Conservation (phyloP, 1,140 invertebrate species). For the Aphis craccivora region DNA sequence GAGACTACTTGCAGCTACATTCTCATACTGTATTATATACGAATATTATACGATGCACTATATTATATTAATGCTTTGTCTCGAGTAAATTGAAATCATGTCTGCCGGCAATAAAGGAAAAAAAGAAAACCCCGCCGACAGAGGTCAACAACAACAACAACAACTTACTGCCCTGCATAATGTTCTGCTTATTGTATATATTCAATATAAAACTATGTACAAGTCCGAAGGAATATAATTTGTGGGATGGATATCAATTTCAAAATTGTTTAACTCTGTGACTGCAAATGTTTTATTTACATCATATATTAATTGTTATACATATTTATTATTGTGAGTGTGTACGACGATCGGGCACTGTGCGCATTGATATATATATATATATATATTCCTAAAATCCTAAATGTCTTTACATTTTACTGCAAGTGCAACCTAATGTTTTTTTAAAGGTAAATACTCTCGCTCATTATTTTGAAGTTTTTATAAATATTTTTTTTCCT, state of each 20-base stretch:
- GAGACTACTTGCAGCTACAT: not conserved
- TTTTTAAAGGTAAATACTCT: not conserved
- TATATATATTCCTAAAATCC: too few species aligned
- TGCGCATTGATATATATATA: too few species aligned
- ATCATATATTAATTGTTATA: not conserved
- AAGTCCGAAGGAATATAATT: not conserved
- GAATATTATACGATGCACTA: not conserved
- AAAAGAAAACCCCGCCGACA: not conserved
- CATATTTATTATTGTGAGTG: not conserved
- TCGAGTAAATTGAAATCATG: slow-evolving; percentile 13
- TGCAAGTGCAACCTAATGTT: not conserved
- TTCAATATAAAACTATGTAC: not conserved
- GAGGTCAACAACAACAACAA: not conserved
- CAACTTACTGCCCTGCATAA: not conserved
- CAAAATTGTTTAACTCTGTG: not conserved
- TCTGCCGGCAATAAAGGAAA: not conserved
- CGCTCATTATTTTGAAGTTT: too few species aligned
- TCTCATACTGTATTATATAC: not conserved
- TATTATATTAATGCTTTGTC: not conserved
- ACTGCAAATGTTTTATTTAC: not conserved
- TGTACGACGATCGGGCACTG: too few species aligned
- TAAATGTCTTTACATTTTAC: too few species aligned
- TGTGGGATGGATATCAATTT: not conserved
- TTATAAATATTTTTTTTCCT: too few species aligned
- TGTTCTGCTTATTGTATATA: not conserved